phyloP scores from a whole-genome alignment of 2,888 invertebrate species.

The Margaritifera margaritifera region DNA sequence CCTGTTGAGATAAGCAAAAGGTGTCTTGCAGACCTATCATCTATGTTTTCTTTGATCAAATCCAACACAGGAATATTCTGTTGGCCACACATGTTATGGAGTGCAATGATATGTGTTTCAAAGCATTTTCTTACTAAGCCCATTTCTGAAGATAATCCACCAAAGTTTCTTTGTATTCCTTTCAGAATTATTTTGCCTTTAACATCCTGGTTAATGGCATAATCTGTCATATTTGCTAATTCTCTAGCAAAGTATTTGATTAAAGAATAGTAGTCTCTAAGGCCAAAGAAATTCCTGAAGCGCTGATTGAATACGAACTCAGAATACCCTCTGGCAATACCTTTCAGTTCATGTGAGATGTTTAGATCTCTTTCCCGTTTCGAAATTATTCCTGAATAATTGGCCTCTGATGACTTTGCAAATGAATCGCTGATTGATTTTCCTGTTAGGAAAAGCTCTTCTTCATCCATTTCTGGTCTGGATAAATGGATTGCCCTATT shows the following conservation, averaged over 20 bases:
- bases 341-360: slow-evolving; percentile 12
- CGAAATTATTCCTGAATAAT: background rate
- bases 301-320: slow-evolving; percentile 17
- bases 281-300: slow-evolving; percentile 44
- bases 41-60: slow-evolving; percentile 43
- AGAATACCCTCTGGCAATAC: slow-evolving; percentile 22
- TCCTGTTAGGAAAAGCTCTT: slow-evolving; percentile 49
- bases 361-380: background rate
- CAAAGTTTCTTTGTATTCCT: slow-evolving; percentile 52
- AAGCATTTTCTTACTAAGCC: slow-evolving; percentile 27
- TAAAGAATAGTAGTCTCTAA: slow-evolving; percentile 46
- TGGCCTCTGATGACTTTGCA: background rate
- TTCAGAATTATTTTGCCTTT: slow-evolving; percentile 21
- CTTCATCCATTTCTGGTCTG: slow-evolving; percentile 50
- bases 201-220: slow-evolving; percentile 3
- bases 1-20: slow-evolving; percentile 47
- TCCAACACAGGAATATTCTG: slow-evolving; percentile 18
- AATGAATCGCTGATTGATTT: slow-evolving; percentile 43
- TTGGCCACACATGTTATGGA: background rate
- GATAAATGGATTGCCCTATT: slow-evolving; percentile 59
- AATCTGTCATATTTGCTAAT: background rate
- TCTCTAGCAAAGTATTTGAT: slow-evolving; percentile 20
- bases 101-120: slow-evolving; percentile 5
- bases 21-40: slow-evolving; percentile 42
- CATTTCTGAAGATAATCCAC: slow-evolving; percentile 40